phyloP scores from a whole-genome alignment of 2,888 invertebrate genomes.

The Cyclophora punctaria region DNA sequence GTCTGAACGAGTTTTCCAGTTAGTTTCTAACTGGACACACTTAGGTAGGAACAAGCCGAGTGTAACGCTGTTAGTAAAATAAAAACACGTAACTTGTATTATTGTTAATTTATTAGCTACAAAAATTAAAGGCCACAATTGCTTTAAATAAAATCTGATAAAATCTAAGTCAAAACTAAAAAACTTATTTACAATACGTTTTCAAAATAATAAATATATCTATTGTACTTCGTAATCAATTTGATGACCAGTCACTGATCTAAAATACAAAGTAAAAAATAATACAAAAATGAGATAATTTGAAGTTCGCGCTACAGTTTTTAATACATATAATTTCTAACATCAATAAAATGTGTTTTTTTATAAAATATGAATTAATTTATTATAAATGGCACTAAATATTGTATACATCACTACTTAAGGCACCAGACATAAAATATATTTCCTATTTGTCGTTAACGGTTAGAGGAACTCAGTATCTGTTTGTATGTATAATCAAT shows the following conservation, averaged over 20 bases:
- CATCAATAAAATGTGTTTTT: too few species aligned
- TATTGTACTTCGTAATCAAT: background rate
- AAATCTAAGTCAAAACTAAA: constrained; percentile 27
- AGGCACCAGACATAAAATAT: constrained; percentile 12
- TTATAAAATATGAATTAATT: background rate
- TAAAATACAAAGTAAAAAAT: too few species aligned
- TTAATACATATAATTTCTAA: too few species aligned
- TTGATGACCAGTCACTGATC: background rate
- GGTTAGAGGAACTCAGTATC: too few species aligned
- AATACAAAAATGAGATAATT: too few species aligned
- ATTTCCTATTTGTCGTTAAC: too few species aligned
- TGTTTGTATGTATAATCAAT: too few species aligned
- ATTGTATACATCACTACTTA: constrained; percentile 9
- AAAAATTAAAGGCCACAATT: constrained; percentile 44
- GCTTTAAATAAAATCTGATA: constrained; percentile 30
- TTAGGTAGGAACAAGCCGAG: too few species aligned
- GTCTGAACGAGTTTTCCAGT: too few species aligned
- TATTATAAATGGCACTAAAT: constrained; percentile 18
- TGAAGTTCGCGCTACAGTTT: too few species aligned
- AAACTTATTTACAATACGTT: constrained; percentile 16
- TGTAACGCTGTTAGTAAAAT: background rate
- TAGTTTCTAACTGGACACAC: too few species aligned
- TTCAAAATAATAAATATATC: background rate
- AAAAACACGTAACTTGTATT: too few species aligned
- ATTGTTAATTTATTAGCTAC: constrained; percentile 55